phyloP scores from a whole-genome alignment of 2,113 vertebrate genomes.

The Pitta sordida region DNA sequence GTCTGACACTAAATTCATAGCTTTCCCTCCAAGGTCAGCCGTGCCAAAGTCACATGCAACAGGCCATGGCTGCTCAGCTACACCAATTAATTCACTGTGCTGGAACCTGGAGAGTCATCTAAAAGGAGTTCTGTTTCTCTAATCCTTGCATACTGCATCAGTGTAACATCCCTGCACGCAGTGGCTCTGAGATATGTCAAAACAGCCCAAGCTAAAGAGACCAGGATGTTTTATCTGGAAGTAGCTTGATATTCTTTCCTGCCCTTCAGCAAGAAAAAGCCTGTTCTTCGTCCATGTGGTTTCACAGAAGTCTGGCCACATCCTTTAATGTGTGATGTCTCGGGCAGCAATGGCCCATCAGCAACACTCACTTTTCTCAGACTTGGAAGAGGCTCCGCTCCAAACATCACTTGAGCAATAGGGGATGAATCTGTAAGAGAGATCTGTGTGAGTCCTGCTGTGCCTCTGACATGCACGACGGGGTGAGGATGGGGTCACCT shows the following conservation, averaged over 20 bases:
- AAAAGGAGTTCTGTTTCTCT: conserved; percentile 9
- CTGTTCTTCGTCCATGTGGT: conserved; percentile 2
- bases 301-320: conserved; percentile 54
- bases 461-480: not conserved
- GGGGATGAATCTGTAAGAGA: conserved; percentile 87
- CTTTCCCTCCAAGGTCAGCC: not conserved
- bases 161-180: conserved; percentile 18
- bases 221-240: conserved; percentile 66
- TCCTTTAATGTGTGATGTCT: conserved; percentile 45
- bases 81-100: not conserved
- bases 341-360: conserved; percentile 50
- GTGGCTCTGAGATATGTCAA: conserved; percentile 52
- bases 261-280: conserved; percentile 52
- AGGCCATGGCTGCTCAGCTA: not conserved
- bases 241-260: conserved; percentile 59
- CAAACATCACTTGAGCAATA: conserved; percentile 99
- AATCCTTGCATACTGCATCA: conserved; percentile 1
- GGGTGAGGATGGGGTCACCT: not conserved
- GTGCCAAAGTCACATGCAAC: not conserved
- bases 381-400: conserved; percentile 90
- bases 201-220: conserved; percentile 41
- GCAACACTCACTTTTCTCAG: conserved; percentile 87
- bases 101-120: conserved; percentile 1
- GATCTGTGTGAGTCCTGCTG: not conserved
- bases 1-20: not conserved